phyloP scores from a whole-genome alignment of 2,113 vertebrate species.

The Willisornis vidua region DNA sequence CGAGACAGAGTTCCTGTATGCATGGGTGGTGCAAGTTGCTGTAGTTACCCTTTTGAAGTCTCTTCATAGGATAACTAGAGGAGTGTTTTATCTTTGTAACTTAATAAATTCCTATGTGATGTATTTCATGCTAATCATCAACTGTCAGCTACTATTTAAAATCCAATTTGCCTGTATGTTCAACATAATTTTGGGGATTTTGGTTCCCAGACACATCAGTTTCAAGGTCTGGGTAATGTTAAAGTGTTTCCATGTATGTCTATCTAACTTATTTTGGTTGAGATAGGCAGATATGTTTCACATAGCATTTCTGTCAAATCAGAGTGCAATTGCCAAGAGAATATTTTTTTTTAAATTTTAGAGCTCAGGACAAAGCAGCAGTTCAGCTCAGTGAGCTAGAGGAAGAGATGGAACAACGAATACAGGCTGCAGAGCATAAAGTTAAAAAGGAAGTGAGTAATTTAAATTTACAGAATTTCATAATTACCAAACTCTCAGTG shows the following conservation, averaged over 20 bases:
- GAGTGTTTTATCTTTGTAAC: neutral
- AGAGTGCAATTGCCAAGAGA: neutral
- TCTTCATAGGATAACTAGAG: neutral
- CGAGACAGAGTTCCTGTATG: neutral
- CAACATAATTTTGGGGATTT: neutral
- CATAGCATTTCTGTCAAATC: neutral
- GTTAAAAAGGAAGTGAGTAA: slow-evolving; percentile 84
- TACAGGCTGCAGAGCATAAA: slow-evolving; percentile 85
- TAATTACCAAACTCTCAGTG: neutral
- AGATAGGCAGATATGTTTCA: neutral
- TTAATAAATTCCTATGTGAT: neutral
- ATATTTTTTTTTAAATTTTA: slow-evolving; percentile 65
- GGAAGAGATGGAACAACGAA: slow-evolving; percentile 96
- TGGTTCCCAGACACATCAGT: neutral
- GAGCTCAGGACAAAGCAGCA: slow-evolving; percentile 93
- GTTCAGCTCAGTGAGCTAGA: slow-evolving; percentile 93
- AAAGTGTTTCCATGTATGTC: neutral
- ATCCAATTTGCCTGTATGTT: neutral
- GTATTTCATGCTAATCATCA: neutral
- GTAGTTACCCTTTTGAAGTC: neutral
- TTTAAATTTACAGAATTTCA: neutral
- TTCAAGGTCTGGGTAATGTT: neutral
- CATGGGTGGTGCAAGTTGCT: neutral
- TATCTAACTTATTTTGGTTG: neutral
- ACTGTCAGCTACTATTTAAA: neutral